Evolutionary conservation across 2,888 invertebrate genomes (phyloP).

Genomic region (Tridacna gigas): DNA sequence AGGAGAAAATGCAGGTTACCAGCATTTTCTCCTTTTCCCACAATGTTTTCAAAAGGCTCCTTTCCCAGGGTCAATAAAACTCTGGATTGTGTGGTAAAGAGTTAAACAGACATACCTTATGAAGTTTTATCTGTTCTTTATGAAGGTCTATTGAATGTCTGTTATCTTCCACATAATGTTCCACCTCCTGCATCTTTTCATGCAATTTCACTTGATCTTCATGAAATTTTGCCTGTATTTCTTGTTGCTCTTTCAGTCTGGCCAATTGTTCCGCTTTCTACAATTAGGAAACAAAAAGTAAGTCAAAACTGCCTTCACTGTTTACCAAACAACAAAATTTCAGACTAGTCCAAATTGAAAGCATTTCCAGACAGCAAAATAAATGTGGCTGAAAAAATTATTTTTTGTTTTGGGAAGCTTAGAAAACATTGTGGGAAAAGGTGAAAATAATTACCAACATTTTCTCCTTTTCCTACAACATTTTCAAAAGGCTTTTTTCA

Average conservation of each 20-base stretch:
- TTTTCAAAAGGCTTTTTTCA: no score
- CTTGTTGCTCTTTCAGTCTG: slow-evolving; percentile 14
- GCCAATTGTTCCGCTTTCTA: slow-evolving; percentile 18
- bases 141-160: slow-evolving; percentile 11
- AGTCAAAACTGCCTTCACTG: not conserved
- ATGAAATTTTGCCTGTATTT: slow-evolving; percentile 19
- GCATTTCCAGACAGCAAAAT: no score
- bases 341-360: no score
- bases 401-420: no score
- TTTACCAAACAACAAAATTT: not conserved
- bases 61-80: no score
- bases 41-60: no score
- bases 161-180: slow-evolving; percentile 10
- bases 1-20: no score
- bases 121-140: slow-evolving; percentile 23
- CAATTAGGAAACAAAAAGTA: not conserved
- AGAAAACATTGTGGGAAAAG: not conserved
- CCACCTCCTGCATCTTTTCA: slow-evolving; percentile 15
- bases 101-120: not conserved
- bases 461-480: not conserved
- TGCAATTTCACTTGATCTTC: slow-evolving; percentile 20
- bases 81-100: no score
- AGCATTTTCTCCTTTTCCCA: no score
- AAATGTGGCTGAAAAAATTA: no score
- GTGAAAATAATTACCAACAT: not conserved